phyloP scores from a whole-genome alignment of 2,113 vertebrate species.

The Propithecus coquereli region DNA sequence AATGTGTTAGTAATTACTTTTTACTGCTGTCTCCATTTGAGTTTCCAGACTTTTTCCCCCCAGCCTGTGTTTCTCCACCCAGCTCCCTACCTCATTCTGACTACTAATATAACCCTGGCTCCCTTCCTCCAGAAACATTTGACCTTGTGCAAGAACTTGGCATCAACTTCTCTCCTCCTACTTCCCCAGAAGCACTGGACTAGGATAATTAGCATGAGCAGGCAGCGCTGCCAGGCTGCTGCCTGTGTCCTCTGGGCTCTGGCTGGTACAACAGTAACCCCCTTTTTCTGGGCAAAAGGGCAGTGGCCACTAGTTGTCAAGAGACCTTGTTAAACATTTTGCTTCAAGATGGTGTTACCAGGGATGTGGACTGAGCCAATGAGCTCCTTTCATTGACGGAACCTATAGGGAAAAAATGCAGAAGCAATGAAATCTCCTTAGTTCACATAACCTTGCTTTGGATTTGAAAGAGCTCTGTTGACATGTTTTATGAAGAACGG shows the following conservation, averaged over 20 bases:
- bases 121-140: conserved; percentile 59
- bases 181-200: conserved; percentile 19
- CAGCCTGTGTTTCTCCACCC: conserved; percentile 30
- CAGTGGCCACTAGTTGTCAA: conserved; percentile 13
- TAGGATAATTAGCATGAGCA: conserved; percentile 58
- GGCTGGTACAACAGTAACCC: conserved; percentile 7
- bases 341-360: conserved; percentile 50
- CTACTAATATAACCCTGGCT: conserved; percentile 61
- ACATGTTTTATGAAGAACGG: conserved; percentile 26
- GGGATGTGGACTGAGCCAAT: background rate
- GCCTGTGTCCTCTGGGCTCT: background rate
- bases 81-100: conserved; percentile 46
- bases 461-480: background rate
- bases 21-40: conserved; percentile 61
- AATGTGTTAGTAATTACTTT: conserved; percentile 66
- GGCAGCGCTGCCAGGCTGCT: background rate
- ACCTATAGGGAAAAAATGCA: background rate
- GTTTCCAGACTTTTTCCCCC: conserved; percentile 31
- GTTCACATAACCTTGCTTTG: background rate
- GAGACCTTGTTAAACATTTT: conserved; percentile 55
- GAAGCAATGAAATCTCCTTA: background rate
- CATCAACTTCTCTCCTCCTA: conserved; percentile 18
- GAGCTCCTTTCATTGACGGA: conserved; percentile 3
- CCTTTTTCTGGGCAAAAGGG: conserved; percentile 24
- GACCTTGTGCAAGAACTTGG: conserved; percentile 73